phyloP scores from a whole-genome alignment of 1,140 invertebrate genomes.

The Drosophila quadrilineata region DNA sequence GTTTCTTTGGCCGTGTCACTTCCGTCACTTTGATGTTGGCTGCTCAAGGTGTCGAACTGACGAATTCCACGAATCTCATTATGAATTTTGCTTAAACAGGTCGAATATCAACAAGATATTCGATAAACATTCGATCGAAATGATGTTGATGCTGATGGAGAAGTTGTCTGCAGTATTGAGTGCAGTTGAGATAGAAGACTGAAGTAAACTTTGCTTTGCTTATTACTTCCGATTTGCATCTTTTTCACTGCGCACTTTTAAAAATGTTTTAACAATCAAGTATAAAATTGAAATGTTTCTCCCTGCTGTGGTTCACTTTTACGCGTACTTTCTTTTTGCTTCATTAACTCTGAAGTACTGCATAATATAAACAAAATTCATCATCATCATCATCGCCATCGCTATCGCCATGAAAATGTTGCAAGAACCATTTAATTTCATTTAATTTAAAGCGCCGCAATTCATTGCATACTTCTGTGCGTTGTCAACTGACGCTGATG shows the following conservation, averaged over 20 bases:
- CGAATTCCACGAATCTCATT: constrained; percentile 37
- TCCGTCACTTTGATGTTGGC: constrained; percentile 64
- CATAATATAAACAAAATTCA: constrained; percentile 46
- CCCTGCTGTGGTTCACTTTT: not conserved
- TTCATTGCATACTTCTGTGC: constrained; percentile 69
- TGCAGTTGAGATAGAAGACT: too few species aligned
- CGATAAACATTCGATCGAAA: constrained; percentile 1
- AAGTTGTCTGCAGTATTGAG: too few species aligned
- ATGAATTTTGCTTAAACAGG: too few species aligned
- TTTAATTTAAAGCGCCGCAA: constrained; percentile 57
- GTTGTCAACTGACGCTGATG: constrained; percentile 42
- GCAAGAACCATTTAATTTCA: constrained; percentile 49
- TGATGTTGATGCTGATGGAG: too few species aligned
- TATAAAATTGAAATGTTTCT: too few species aligned
- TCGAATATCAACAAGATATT: constrained; percentile 7
- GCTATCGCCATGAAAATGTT: too few species aligned
- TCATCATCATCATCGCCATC: too few species aligned
- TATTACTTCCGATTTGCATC: too few species aligned
- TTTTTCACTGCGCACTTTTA: too few species aligned
- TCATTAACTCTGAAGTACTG: constrained; percentile 26
- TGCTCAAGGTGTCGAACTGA: constrained; percentile 11
- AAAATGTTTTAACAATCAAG: not conserved
- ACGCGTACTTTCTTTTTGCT: not conserved
- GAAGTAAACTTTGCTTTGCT: too few species aligned
- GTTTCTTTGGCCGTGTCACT: constrained; percentile 37